phyloP scores from a whole-genome alignment of 2,797 vertebrate genomes.

The Xenops minutus region DNA sequence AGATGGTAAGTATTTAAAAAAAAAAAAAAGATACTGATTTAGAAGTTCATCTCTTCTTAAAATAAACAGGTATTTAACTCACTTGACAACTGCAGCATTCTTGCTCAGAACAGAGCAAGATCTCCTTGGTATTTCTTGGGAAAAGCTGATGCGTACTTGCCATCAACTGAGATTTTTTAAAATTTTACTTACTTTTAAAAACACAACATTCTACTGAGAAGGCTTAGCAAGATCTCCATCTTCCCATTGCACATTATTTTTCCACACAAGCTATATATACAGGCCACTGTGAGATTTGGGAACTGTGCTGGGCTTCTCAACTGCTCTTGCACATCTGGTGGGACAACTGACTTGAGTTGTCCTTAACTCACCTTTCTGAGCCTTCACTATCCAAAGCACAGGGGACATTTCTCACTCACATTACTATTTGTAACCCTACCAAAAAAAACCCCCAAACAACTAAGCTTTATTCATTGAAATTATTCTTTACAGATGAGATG shows the following conservation, averaged over 20 bases:
- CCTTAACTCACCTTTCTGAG: neutral
- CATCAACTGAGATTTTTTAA: neutral
- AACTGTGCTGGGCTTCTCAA: neutral
- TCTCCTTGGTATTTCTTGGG: neutral
- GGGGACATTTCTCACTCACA: neutral
- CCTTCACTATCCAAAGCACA: neutral
- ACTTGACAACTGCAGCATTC: neutral
- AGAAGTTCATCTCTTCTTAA: neutral
- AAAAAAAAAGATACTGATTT: neutral
- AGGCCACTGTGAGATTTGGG: neutral
- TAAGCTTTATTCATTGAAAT: neutral
- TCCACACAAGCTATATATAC: neutral
- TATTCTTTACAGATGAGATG: neutral
- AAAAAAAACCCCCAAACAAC: neutral
- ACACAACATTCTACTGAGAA: neutral
- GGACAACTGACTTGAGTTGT: accelerated
- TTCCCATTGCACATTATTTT: neutral
- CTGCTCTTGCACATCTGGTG: neutral
- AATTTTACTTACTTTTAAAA: neutral
- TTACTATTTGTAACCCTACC: neutral
- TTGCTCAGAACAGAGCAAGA: neutral
- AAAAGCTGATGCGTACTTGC: neutral
- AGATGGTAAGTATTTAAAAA: neutral
- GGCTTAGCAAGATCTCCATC: neutral
- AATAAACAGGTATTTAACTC: neutral